Evolutionary conservation across 2,113 vertebrate genomes (phyloP), one percentile per base, ranked within the genome.

Genomic region (Gasterosteus aculeatus): DNA sequence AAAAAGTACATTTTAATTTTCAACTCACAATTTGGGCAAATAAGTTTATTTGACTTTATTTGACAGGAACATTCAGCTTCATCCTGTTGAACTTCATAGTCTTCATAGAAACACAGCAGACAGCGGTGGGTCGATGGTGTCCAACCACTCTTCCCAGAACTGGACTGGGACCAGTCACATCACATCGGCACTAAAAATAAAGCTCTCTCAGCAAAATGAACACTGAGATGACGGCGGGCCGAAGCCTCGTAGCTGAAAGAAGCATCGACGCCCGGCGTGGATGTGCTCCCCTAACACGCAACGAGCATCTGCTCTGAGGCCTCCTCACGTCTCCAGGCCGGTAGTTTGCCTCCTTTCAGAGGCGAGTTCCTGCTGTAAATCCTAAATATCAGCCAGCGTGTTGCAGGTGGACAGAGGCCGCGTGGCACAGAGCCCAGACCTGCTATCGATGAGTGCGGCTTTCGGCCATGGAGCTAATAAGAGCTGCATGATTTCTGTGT

Each of bases 191-290:
- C 22, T 26, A 26, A 26, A 26, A 26, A 26, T 26, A 26, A 26
- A 26, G 22, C 22, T 26, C 22, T 26, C 22, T 26, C 22, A 26
- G 22, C 22, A 44, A 44, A 18, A 47, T 18, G 86, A 84, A 75
- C 56, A 80, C 56, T 10, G 69, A 76, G 78, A 88, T 83, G 83
- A 85, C 66, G 81, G 79, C 0, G 9, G 78, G 38, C 7, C 3
- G 2, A n/a, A 62, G 75, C 39, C 75, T 62, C 7, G 44, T 33
- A 87, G 72, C 89, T 74, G 81, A 87, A 90, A 72, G 87, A 78
- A 85, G 91, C 81, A 87, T 75, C 72, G 77, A 82, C 53, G 64
- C 78, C 73, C 81, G 38, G 56, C 78, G 65, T 89, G 74, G 80
- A 63, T 64, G 80, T 83, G 77, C 77, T 83, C 72, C 38, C 61